Evolutionary conservation across 2,797 vertebrate genomes (phyloP).

Genomic region (Microchirus variegatus): DNA sequence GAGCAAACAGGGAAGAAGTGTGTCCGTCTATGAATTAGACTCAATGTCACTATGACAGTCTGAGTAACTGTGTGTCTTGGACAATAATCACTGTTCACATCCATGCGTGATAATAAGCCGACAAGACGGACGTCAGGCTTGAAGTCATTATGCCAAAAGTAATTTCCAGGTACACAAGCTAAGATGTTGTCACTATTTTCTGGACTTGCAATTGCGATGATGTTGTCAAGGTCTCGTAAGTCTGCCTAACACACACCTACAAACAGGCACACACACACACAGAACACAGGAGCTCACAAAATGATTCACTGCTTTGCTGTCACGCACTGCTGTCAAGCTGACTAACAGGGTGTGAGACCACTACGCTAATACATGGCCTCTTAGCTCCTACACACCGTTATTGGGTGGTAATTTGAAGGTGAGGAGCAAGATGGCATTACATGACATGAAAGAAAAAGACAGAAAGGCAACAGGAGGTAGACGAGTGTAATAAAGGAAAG

Average conservation of each 20-base stretch:
- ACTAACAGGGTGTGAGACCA: conserved; percentile 51
- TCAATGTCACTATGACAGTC: conserved; percentile 29
- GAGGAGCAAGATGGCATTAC: neutral
- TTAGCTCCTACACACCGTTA: conserved; percentile 34
- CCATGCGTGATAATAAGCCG: conserved; percentile 25
- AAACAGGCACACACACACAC: conserved; percentile 21
- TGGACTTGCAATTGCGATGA: conserved; percentile 69
- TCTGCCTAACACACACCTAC: conserved; percentile 31
- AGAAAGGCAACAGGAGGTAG: neutral
- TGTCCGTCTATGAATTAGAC: conserved; percentile 5
- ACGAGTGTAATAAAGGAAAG: neutral
- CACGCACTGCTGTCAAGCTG: conserved; percentile 37
- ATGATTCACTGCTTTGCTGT: conserved; percentile 60
- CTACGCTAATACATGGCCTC: conserved; percentile 38
- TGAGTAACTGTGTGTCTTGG: neutral
- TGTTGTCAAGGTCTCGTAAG: conserved; percentile 70
- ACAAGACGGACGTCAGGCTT: conserved; percentile 8
- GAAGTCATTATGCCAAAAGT: conserved; percentile 55
- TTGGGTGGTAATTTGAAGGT: neutral
- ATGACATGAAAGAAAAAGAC: neutral
- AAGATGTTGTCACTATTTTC: conserved; percentile 66
- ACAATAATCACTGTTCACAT: conserved; percentile 5
- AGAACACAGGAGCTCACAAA: conserved; percentile 50
- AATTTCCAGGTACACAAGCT: conserved; percentile 64
- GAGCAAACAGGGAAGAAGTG: neutral